Evolutionary conservation across 1,140 invertebrate species (phyloP).

Genomic region (Macrocentrus cingulum): DNA sequence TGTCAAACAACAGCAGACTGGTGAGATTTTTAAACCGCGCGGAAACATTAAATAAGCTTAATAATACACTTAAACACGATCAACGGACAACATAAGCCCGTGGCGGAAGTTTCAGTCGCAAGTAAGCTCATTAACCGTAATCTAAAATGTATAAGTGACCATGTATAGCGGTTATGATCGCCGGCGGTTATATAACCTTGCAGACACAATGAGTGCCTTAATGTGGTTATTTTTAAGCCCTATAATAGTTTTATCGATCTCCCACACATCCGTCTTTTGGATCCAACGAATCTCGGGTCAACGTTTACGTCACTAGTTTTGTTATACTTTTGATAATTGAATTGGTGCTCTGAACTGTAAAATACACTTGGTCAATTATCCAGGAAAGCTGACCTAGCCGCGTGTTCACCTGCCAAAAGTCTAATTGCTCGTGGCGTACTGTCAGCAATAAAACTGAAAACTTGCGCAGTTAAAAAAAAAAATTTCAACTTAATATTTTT

Average conservation of each 20-base stretch:
- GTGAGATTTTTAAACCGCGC: no score
- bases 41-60: background rate
- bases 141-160: background rate
- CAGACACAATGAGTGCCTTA: background rate
- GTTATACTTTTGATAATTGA: no score
- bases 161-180: constrained; percentile 1
- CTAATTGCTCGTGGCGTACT: background rate
- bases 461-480: no score
- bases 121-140: constrained; percentile 16
- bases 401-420: background rate
- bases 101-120: background rate
- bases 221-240: no score
- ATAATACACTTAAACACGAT: background rate
- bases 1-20: no score
- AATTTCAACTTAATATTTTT: background rate
- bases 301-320: no score
- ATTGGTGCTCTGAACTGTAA: no score
- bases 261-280: no score
- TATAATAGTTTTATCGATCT: no score
- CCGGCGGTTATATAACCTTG: background rate
- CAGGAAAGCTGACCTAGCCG: background rate
- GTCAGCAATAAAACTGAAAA: no score
- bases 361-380: background rate
- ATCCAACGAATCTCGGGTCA: no score
- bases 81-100: background rate